Percentiles rank a stretch among this genome's conserved stretches.
Evolutionary conservation across 2,888 invertebrate genomes (phyloP).

Genomic region (Rhingia campestris): DNA sequence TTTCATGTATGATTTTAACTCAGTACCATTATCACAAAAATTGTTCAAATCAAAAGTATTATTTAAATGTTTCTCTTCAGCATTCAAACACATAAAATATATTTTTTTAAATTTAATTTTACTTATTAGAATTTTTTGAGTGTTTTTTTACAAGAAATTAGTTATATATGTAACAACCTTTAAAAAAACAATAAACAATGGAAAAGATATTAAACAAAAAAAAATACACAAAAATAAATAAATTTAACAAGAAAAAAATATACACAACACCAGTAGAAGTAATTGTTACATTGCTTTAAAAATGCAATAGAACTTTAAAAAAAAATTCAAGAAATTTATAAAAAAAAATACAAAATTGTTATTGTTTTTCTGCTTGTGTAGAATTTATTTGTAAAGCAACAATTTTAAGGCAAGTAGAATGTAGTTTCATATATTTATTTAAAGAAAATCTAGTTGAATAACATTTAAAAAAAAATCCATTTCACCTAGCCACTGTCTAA

Average conservation of each 20-base stretch:
- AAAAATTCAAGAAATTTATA: conserved; percentile 37
- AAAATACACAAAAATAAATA: conserved; percentile 39
- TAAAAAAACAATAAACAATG: conserved; percentile 57
- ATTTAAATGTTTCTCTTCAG: conserved; percentile 59
- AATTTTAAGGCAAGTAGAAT: conserved; percentile 78
- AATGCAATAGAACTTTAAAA: conserved; percentile 63
- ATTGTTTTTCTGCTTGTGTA: conserved; percentile 81
- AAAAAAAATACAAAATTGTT: conserved; percentile 66
- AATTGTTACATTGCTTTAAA: conserved; percentile 63
- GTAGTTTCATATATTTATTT: conserved; percentile 76
- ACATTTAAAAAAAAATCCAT: conserved; percentile 31
- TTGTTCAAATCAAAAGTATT: conserved; percentile 7
- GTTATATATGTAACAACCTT: conserved; percentile 55
- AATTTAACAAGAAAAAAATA: conserved; percentile 32
- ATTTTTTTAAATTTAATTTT: conserved; percentile 55
- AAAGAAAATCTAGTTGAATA: conserved; percentile 42
- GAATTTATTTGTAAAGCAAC: conserved; percentile 78
- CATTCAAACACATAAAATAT: conserved; percentile 42
- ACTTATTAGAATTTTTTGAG: conserved; percentile 72
- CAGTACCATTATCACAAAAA: conserved; percentile 70
- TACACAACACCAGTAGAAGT: conserved; percentile 59
- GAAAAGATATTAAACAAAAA: conserved; percentile 24
- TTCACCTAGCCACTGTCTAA: conserved; percentile 51
- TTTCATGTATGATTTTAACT: conserved; percentile 46
- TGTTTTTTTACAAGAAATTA: conserved; percentile 46